Base-by-base conservation (phyloP, 2,888 invertebrate species). In the Baccha elongata region DNA sequence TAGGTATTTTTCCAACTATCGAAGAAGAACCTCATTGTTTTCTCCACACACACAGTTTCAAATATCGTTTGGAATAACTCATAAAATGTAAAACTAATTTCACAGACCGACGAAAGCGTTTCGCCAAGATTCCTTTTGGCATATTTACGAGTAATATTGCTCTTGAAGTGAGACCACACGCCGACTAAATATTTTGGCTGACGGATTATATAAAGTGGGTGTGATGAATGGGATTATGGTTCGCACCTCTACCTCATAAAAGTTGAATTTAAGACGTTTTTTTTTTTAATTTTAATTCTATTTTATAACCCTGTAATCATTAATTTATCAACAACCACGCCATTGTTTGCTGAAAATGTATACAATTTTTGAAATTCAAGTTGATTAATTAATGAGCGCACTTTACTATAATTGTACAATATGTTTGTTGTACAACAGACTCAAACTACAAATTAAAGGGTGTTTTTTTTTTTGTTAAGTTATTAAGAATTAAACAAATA, bases 301-400 rank as follows among this genome's bases (percentile, higher is more conserved):
- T 52, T 72, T 58, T 52, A 52, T 42, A 50, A 55, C 46, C 29
- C 68, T 13, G 42, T 17, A 26, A 17, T 53, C 44, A 44, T 67
- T 73, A 79, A 79, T 60, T 71, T 78, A 35, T 79, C 73, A 73
- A 46, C 73, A 67, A 53, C 50, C 48, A 13, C 35, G 1, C 10
- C 19, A 58, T 65, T 60, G 50, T 58, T 48, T 44, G 55, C 11
- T 2, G 40, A 32, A 21, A 26, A 1, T 21, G 2, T 42, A 46
- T 55, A 55, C n/a, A 23, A 62, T 46, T 40, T 53, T 32, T 44
- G 26, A 78, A 71, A 58, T 65, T 78, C 65, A 78, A 72, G 72
- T 65, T 73, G 65, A 73, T 73, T 37, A 60, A 79, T 67, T 72
- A 55, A 65, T 58, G 65, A 37, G 71, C 64, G 44, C 29, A 58